Percentiles rank a stretch among this genome's conserved stretches.
Conservation (phyloP, 2,113 vertebrate genomes). For the Nothobranchius kuhntae region DNA sequence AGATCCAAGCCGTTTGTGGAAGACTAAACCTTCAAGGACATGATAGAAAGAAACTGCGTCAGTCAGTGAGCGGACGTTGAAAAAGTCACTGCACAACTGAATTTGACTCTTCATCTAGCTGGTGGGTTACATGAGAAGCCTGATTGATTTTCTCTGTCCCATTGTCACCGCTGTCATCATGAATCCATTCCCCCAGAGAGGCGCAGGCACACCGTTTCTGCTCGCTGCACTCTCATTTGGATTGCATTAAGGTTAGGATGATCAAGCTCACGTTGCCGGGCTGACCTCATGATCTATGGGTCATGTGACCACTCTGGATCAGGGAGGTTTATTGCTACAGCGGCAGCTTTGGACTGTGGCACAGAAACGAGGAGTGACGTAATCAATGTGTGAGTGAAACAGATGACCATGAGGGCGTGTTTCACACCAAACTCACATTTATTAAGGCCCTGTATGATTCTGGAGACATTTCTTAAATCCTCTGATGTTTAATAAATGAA, state of each 20-base stretch:
- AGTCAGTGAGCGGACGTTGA: neutral
- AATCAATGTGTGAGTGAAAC: slow-evolving; percentile 35
- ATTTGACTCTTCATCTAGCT: neutral
- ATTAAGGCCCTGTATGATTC: too few species aligned
- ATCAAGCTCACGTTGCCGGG: slow-evolving; percentile 63
- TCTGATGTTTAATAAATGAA: too few species aligned
- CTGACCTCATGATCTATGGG: slow-evolving; percentile 53
- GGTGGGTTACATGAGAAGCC: slow-evolving; percentile 21
- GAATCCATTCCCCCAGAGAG: slow-evolving; percentile 11
- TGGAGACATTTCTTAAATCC: too few species aligned
- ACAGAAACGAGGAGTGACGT: slow-evolving; percentile 45
- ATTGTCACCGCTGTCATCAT: slow-evolving; percentile 3
- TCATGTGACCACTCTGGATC: slow-evolving; percentile 60
- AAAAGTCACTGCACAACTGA: slow-evolving; percentile 5
- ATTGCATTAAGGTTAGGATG: slow-evolving; percentile 63
- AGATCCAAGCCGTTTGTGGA: neutral
- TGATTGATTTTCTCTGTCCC: slow-evolving; percentile 32
- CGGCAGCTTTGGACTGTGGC: slow-evolving; percentile 13
- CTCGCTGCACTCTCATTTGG: slow-evolving; percentile 59
- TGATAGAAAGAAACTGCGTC: neutral
- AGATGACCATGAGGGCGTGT: slow-evolving; percentile 8
- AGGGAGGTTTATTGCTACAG: slow-evolving; percentile 18
- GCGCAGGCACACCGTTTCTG: slow-evolving; percentile 13
- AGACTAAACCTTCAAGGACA: neutral
- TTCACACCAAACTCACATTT: slow-evolving; percentile 4